Conservation (phyloP, 2,113 vertebrate genomes). For the Gallinago undulata region DNA sequence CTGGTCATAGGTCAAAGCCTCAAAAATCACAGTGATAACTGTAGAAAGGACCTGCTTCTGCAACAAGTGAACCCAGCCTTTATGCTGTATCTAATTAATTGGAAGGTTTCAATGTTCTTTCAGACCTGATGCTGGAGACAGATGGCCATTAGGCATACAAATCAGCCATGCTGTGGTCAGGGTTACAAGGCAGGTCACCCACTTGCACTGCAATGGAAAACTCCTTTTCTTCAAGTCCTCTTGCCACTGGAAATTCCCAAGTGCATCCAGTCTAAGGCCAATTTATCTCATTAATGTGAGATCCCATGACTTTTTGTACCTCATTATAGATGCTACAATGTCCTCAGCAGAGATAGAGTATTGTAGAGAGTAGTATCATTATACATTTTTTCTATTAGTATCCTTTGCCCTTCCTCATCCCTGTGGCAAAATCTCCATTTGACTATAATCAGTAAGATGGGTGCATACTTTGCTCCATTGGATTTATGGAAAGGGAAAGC, state of each 20-base stretch:
- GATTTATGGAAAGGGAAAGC: not conserved
- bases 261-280: not conserved
- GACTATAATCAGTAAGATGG: not conserved
- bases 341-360: not conserved
- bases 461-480: not conserved
- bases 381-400: not conserved
- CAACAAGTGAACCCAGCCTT: not conserved
- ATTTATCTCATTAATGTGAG: not conserved
- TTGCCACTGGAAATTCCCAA: constrained; percentile 7
- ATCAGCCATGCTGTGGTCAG: not conserved
- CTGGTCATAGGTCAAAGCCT: not conserved
- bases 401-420: not conserved
- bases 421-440: not conserved
- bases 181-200: constrained; percentile 3
- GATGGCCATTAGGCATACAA: constrained; percentile 11
- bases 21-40: constrained; percentile 10
- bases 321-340: not conserved
- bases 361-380: not conserved
- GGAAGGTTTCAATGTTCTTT: not conserved
- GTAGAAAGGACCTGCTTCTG: constrained; percentile 9
- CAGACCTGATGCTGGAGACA: not conserved
- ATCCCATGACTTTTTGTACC: not conserved
- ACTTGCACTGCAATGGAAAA: not conserved
- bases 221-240: not conserved
- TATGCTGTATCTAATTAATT: constrained; percentile 18